Base-by-base conservation (phyloP, 2,888 invertebrate species). In the Meganola albula region DNA sequence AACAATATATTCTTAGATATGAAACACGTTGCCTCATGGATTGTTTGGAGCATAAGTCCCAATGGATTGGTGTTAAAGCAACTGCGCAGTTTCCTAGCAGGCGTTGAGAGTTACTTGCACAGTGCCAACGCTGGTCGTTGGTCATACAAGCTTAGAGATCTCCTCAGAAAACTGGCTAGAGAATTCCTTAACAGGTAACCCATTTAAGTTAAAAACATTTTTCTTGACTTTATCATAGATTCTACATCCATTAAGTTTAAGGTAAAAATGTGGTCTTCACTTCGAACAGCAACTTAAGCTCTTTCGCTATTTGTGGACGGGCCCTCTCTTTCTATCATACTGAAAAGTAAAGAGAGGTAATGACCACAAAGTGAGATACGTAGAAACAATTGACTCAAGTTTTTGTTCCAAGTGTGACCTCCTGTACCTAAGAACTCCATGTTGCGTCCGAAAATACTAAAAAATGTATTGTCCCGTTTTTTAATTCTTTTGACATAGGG, bases 121-220 rank as follows among this genome's bases (percentile, higher is more conserved):
- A 95, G 95, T 30, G 96, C 96, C 0, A 98, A 98, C 71, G 74
- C 87, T 20, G 97, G 97, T 12, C 87, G 90, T 25, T 97, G 97
- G 95, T 89, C 92, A 0, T 72, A 72, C 41, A 90, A 88, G 45
- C 80, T 94, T 1, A 87, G 90, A 34, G 90, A 92, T 34, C 74
- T 94, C 4, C 76, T 95, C 2, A 86, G 88, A 29, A 91, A 91
- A 59, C 76, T 95, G n/a, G 87, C 92, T 0, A 83, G 83, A 38
- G 87, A 89, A 54, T 92, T 95, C 58, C 75, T 90, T 1, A 74
- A 84, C 44, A 89, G 93, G 75, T 85, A 56, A 43, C n/a, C n/a
- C n/a, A 27, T 12, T 5, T 12, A 1, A 7, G 2, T 2, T 8
- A 12, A 10, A 7, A 24, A 12, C 2, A 8, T 12, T 1, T 24